Evolutionary conservation across 2,888 invertebrate genomes (phyloP).

Genomic region (Pardosa pseudoannulata): DNA sequence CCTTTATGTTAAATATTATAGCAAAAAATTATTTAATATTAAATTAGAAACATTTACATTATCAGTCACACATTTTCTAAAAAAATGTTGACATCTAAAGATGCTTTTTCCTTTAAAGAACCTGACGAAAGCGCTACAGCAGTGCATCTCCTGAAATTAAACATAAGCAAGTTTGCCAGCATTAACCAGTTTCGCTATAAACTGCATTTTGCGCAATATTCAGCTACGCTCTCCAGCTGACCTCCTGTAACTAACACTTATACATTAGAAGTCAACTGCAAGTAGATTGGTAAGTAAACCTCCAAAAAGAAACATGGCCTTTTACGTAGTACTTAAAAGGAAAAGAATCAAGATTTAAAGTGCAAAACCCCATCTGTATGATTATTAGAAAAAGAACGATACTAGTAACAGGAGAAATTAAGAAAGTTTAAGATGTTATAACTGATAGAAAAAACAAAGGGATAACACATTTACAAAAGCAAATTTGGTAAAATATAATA

Average conservation of each 20-base stretch:
- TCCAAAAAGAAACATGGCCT: conserved; percentile 59
- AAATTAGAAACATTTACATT: too few species aligned
- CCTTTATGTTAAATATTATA: conserved; percentile 4
- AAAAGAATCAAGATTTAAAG: not conserved
- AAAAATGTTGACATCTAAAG: conserved; percentile 4
- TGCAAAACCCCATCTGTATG: conserved; percentile 9
- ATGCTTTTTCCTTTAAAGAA: conserved; percentile 38
- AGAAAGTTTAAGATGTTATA: too few species aligned
- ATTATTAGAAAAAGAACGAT: not conserved
- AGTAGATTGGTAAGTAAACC: conserved; percentile 49
- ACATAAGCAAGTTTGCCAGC: conserved; percentile 42
- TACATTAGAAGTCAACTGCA: conserved; percentile 66
- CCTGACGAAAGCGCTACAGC: conserved; percentile 51
- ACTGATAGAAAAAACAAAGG: too few species aligned
- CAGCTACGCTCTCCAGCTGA: conserved; percentile 53
- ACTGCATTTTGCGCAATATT: conserved; percentile 40
- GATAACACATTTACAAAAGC: too few species aligned
- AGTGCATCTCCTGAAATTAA: conserved; percentile 67
- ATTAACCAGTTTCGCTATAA: conserved; percentile 44
- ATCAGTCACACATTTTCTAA: not conserved
- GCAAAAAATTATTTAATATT: too few species aligned
- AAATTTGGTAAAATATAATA: too few species aligned
- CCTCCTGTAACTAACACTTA: conserved; percentile 63
- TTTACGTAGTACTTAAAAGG: conserved; percentile 4
- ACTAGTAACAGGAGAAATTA: not conserved